These are phyloP conservation scores for Drosophila kohkoa DNA, from an alignment of 1,140 invertebrate species.

Conservation along the genomic window DNA sequence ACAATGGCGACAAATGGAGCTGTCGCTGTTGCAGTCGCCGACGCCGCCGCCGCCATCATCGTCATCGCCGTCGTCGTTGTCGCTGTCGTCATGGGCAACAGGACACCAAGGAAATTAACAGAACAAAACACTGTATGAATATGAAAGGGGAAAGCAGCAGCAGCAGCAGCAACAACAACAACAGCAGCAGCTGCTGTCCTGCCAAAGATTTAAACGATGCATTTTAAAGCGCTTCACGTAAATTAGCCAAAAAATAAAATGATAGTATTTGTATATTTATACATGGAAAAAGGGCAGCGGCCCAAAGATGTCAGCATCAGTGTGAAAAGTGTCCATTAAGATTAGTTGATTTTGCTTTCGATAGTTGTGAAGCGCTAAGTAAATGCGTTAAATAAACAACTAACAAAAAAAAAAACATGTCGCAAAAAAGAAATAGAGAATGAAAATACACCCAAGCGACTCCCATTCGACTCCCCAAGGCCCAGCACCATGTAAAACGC, in stretches of 20 bases:
- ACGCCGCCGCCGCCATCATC: slow-evolving; percentile 12
- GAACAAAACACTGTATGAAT: slow-evolving; percentile 61
- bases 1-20: slow-evolving; percentile 77
- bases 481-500: slow-evolving; percentile 53
- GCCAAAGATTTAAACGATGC: slow-evolving; percentile 17
- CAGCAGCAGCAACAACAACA: not conserved
- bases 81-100: slow-evolving; percentile 70
- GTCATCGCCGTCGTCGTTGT: slow-evolving; percentile 29
- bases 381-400: slow-evolving; percentile 72
- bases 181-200: slow-evolving; percentile 1
- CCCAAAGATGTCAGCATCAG: slow-evolving; percentile 66
- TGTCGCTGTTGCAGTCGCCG: slow-evolving; percentile 43
- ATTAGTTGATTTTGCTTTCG: slow-evolving; percentile 80
- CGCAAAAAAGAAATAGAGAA: not conserved
- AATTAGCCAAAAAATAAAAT: slow-evolving; percentile 39
- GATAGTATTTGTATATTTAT: slow-evolving; percentile 34
- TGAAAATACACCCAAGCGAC: slow-evolving; percentile 1
- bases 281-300: slow-evolving; percentile 44
- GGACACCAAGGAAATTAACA: slow-evolving; percentile 77
- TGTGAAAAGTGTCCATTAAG: slow-evolving; percentile 77
- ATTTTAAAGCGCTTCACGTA: slow-evolving; percentile 36
- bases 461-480: not conserved
- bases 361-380: slow-evolving; percentile 71
- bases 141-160: slow-evolving; percentile 22
- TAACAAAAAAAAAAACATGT: slow-evolving; percentile 39